Base-by-base conservation (phyloP, 2,797 vertebrate genomes). In the Pantherophis vulpinus region DNA sequence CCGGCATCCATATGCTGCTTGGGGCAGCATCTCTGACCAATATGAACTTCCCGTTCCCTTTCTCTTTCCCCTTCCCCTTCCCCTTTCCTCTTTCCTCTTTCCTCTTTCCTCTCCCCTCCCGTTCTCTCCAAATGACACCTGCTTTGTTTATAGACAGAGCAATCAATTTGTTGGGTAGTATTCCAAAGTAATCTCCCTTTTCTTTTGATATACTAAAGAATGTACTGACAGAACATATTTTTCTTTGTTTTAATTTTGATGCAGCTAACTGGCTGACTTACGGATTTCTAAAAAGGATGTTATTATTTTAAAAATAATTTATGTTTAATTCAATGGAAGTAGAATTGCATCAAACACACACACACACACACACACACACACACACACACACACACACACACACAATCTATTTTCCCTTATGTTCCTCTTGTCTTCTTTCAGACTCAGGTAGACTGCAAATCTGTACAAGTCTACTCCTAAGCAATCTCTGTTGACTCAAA, bases 361-460 rank as follows among this genome's bases (percentile, higher is more conserved):
- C 18, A 6, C 58, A 23, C 37, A 37, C 37, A 37, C 37, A 37
- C 7, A 29, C 56, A 92, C 58, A 47, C 9, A 60, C 59, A 87
- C 18, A 94, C 88, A 94, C 11, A 51, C 91, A 90, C 55, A 37
- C 20, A 37, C 7, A 29, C 56, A 87, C 18, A 94, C 88, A 94
- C 11, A 51, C 91, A 90, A 47, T 61, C 14, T 95, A 91, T 95
- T 94, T 89, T 94, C 94, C 86, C 92, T 89, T 93, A 87, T 91
- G 56, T 83, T 95, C 91, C 91, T 89, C 87, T 94, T 92, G 47
- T 91, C 90, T 87, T 93, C 79, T 32, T 94, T 87, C 56, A 94
- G 47, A 83, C 4, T 83, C 74, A 83, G 18, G 4, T 79, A 42
- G 74, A 79, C 20, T 42, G 74, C 74, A 79, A 79, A 79, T 79